Base-by-base conservation (phyloP, 1,140 invertebrate species). In the Pteromalus puparum region DNA sequence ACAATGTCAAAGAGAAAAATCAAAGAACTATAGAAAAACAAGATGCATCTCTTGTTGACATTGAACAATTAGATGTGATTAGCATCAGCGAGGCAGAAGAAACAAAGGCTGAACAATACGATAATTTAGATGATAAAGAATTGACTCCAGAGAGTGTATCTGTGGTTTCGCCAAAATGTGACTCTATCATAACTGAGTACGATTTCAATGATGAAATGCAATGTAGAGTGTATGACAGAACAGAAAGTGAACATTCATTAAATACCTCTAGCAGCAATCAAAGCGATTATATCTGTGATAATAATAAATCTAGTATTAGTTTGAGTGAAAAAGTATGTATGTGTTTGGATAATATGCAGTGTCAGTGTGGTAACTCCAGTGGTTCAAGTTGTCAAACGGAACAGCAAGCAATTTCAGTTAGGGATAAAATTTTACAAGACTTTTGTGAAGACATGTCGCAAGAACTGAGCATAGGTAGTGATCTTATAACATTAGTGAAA, bases 401-500 rank as follows among this genome's bases (percentile, higher is more conserved):
- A 26, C 88, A 89, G 38, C 87, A 89, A 38, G 90, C 91, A 26
- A 91, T 91, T 65, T 92, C 92, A 0, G 91, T 93, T 3, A 90
- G 92, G 26, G 92, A 93, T 81, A 93, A 93, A 83, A 93, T 93
- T 67, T 79, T 92, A 65, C 92, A 93, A 81, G 92, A 93, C 77
- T 93, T 93, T 82, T 93, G 92, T 82, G 92, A 93, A 68, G 91
- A 92, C 61, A 89, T 90, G 84, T 91, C 91, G n/a, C 91, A 92
- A 53, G 92, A 93, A 82, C 81, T 93, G 21, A 93, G 89, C 77
- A 93, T 92, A 61, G 91, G 92, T 21, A 92, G 88, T 79, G 92
- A 93, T 84, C 83, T 90, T 21, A 92, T 93, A 38, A 92, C 92
- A 1, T 70, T 93, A 38, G 92, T 93, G 4, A 93, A 93, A 77